phyloP scores from a whole-genome alignment of 2,888 invertebrate species.

The Panopea generosa region DNA sequence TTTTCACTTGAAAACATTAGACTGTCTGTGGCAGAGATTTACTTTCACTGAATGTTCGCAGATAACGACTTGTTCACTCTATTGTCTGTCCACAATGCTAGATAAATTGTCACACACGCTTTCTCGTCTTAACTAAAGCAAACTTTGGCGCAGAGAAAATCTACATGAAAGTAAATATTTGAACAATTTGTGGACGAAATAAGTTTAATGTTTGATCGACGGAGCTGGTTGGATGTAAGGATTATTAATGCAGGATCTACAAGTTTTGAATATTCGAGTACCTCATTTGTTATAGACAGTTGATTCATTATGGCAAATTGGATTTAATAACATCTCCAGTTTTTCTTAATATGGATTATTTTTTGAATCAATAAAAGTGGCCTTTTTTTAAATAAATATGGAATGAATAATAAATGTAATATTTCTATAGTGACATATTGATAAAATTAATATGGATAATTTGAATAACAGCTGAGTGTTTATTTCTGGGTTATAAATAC shows the following conservation, averaged over 20 bases:
- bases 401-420: too few relatives aligned
- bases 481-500: too few relatives aligned
- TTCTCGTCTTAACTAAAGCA: background rate
- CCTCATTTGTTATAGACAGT: too few relatives aligned
- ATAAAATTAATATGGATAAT: too few relatives aligned
- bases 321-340: background rate
- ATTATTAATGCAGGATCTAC: background rate
- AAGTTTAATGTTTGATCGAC: slow-evolving; percentile 24
- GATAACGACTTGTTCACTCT: background rate
- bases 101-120: background rate
- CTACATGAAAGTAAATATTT: slow-evolving; percentile 39
- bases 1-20: background rate
- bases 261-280: background rate
- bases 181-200: slow-evolving; percentile 27
- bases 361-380: too few relatives aligned
- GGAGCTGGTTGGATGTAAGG: background rate
- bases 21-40: background rate
- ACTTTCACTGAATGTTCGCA: background rate
- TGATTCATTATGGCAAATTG: too few relatives aligned
- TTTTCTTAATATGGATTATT: too few relatives aligned
- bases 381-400: too few relatives aligned
- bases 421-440: too few relatives aligned
- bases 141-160: background rate
- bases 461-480: too few relatives aligned
- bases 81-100: slow-evolving; percentile 2